phyloP scores from a whole-genome alignment of 2,113 vertebrate genomes.

The Pelodiscus sinensis region DNA sequence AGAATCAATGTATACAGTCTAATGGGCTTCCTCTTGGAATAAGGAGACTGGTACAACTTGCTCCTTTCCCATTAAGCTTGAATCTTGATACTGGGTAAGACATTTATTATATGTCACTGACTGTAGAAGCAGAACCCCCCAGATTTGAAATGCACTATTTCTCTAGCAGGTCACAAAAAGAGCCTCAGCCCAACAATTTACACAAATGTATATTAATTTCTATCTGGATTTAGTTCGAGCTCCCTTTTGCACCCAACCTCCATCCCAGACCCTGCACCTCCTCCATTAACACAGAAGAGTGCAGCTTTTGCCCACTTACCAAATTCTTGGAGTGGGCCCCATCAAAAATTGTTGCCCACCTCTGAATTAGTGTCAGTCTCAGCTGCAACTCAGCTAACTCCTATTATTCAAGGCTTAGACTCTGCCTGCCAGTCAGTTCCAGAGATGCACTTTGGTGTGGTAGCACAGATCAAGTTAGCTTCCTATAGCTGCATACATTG shows the following conservation, averaged over 20 bases:
- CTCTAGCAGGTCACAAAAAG: background rate
- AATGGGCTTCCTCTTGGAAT: background rate
- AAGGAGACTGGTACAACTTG: background rate
- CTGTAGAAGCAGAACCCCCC: background rate
- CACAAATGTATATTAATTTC: background rate
- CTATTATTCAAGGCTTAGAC: background rate
- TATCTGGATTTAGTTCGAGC: background rate
- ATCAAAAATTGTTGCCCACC: too few relatives aligned
- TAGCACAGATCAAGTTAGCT: background rate
- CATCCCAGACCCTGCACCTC: too few relatives aligned
- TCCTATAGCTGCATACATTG: background rate
- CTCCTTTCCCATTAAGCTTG: background rate
- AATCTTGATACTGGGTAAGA: background rate
- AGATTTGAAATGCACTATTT: background rate
- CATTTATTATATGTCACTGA: background rate
- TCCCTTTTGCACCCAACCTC: too few relatives aligned
- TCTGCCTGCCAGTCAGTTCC: background rate
- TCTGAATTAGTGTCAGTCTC: background rate
- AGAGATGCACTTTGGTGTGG: background rate
- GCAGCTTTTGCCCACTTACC: too few relatives aligned
- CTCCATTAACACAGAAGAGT: too few relatives aligned
- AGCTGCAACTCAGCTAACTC: background rate
- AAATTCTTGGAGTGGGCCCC: too few relatives aligned
- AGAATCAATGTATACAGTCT: background rate
- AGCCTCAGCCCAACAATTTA: background rate